Base-by-base conservation (phyloP, 2,797 vertebrate species). In the Oophaga sylvatica region DNA sequence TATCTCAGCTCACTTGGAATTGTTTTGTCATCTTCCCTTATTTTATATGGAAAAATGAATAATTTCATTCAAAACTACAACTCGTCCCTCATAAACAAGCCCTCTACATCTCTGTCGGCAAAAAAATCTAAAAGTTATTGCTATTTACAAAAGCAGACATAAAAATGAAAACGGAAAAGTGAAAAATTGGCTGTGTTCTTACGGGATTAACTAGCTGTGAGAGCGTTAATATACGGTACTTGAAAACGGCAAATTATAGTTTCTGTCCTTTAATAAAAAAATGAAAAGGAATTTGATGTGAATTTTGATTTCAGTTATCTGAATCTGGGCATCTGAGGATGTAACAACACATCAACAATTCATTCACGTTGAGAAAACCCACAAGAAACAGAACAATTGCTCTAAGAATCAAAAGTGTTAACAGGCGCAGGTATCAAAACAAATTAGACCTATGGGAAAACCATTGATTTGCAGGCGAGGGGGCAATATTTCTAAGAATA, bases 381-480 rank as follows among this genome's bases (percentile, higher is more conserved):
- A 73, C 29, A 75, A 84, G 82, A 84, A 75, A n/a, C 62, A 59
- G 35, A 59, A 75, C 31, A 71, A 84, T 84, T 75, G 17, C 31
- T n/a, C 15, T 19, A 35, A 63, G 35, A 84, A 56, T 73, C 48
- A 76, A 71, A 84, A 62, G 9, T 75, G 35, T 41, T 84, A 84
- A 76, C 31, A 19, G 19, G 48, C 57, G 45, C 60, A 62, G 70
- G 71, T 71, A 71, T 83, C 17, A 83, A 83, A 73, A 68, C 67
- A 83, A 83, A 83, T 56, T 68, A 83, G 65, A 35, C 81, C 53
- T 83, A 22, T 59, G 81, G 70, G 57, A 63, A 76, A 84, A 75
- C 19, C 59, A 84, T 73, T 62, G 41, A 75, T 84, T 75, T 84
- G 11, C 26, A 84, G 70, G 70, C 41, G 22, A 45, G 20, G 41